Evolutionary conservation across 2,113 vertebrate genomes (phyloP).

Genomic region (Brachirus orientalis): DNA sequence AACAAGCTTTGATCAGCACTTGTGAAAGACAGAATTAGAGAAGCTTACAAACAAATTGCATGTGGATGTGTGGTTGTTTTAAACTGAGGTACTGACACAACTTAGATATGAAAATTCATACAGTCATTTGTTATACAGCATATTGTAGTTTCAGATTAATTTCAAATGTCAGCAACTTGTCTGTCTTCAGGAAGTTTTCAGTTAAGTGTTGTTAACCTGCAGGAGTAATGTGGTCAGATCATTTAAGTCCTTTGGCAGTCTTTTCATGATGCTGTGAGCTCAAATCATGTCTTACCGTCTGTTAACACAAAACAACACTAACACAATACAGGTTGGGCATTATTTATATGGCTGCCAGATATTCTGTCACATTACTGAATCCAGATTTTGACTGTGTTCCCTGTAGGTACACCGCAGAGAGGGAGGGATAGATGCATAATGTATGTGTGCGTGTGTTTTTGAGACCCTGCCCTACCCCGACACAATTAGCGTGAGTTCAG

Average conservation of each 20-base stretch:
- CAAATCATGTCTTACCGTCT: neutral
- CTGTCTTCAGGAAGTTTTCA: no score
- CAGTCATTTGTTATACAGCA: no score
- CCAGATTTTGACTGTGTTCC: constrained; percentile 60
- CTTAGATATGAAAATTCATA: no score
- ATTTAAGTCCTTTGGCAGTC: neutral
- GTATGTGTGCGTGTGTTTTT: constrained; percentile 24
- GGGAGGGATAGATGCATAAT: constrained; percentile 21
- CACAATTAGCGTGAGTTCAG: constrained; percentile 76
- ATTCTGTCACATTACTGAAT: constrained; percentile 55
- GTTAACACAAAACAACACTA: neutral
- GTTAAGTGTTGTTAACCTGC: no score
- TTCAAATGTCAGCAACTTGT: no score
- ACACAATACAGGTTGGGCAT: neutral
- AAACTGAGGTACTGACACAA: no score
- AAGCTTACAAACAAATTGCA: no score
- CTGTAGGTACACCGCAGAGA: constrained; percentile 34
- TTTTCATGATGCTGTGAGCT: neutral
- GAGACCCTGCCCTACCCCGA: constrained; percentile 68
- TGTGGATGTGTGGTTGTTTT: no score
- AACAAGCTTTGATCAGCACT: no score
- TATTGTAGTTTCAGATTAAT: no score
- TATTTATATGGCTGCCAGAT: neutral
- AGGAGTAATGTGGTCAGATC: no score
- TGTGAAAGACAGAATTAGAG: no score